Evolutionary conservation across 53 echinoderm and acorn worm species (phyloP), one percentile per base, ranked within the genome.

Genomic region (Henricia sp.): DNA sequence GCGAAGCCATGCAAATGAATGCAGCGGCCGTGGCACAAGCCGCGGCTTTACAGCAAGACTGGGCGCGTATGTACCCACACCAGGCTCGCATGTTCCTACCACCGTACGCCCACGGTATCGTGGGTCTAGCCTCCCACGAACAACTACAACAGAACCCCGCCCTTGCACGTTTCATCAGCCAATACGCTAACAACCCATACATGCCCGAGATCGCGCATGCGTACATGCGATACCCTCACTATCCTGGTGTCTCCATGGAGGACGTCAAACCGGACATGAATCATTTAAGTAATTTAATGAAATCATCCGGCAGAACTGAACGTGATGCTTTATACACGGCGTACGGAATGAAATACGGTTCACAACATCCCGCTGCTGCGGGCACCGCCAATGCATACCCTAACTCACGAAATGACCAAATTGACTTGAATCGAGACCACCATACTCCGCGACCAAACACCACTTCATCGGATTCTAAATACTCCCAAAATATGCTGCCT

Each of bases 21-120:
- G 86, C 86, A 28, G 72, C 77, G 70, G 88, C 80, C 11, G 86
- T 68, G 21, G 71, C 23, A 48, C 76, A 9, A 41, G 89, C 71
- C 57, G 90, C 51, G 12, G 73, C 50, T 1, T 33, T 92, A 37
- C 92, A 88, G 27, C 92, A 88, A 0, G 92, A 92, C 48, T 84
- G 88, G 82, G 92, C 92, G 36, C 88, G 88, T 51, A 88, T 92
- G 88, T 92, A 88, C 59, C 88, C 92, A n/a, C 85, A 92, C 59
- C 88, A 92, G 66, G 70, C 88, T 30, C 84, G 92, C 21, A 64
- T 64, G 80, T 88, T 88, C 78, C 58, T 88, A 25, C 72, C 60
- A 0, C 85, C 80, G 6, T 88, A 88, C 71, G 84, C 84, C 71
- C 91, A 91, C 53, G 92, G 88, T 38, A 88, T 92, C 88, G 78